phyloP scores from a whole-genome alignment of 2,888 invertebrate genomes.

The Cerceris ruficornis region DNA sequence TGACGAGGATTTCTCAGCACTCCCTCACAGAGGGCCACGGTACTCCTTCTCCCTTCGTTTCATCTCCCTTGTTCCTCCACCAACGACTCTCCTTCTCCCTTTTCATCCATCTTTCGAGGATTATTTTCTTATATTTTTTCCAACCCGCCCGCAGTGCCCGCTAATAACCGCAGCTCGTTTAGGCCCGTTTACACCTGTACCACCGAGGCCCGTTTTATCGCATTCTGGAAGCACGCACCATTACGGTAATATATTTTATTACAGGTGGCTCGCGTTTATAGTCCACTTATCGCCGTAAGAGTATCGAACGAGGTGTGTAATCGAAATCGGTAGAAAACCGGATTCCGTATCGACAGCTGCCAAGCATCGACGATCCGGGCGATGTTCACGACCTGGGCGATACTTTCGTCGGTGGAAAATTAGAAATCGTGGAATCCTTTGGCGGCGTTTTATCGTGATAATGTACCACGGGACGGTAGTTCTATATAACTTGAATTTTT shows the following conservation, averaged over 20 bases:
- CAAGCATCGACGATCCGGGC: background rate
- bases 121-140: constrained; percentile 57
- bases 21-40: constrained; percentile 33
- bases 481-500: too few species aligned
- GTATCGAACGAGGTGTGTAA: constrained; percentile 44
- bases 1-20: constrained; percentile 74
- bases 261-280: constrained; percentile 53
- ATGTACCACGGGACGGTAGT: too few species aligned
- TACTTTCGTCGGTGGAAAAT: constrained; percentile 23
- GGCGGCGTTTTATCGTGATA: too few species aligned
- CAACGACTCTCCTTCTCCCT: constrained; percentile 35
- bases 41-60: constrained; percentile 32
- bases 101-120: constrained; percentile 50
- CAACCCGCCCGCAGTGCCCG: constrained; percentile 67
- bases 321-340: constrained; percentile 57
- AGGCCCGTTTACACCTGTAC: constrained; percentile 77
- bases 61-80: constrained; percentile 15
- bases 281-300: constrained; percentile 53
- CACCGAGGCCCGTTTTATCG: constrained; percentile 63
- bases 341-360: constrained; percentile 58
- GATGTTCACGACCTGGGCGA: background rate
- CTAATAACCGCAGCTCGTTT: constrained; percentile 77
- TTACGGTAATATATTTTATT: constrained; percentile 72
- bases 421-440: constrained; percentile 12
- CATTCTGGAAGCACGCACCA: constrained; percentile 56